These are phyloP conservation scores for Gadus chalcogrammus DNA, from an alignment of 2,113 vertebrate species.

Conservation along the genomic window DNA sequence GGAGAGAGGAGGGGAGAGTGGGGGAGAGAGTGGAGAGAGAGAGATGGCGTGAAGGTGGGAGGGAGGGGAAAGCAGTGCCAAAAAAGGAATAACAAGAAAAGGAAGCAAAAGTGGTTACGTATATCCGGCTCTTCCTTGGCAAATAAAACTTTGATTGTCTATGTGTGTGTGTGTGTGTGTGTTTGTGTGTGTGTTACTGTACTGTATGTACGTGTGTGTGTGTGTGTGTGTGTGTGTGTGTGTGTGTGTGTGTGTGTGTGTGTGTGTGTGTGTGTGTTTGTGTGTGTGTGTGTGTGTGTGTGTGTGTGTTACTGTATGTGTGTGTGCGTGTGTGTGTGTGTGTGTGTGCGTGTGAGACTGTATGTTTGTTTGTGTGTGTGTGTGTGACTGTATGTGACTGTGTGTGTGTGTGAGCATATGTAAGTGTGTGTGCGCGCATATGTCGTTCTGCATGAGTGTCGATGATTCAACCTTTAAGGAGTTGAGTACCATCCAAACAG, in stretches of 20 bases:
- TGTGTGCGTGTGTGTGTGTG: not conserved
- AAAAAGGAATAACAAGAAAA: no score
- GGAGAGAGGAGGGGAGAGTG: no score
- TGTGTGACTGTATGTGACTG: not conserved
- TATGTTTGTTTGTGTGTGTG: not conserved
- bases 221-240: conserved; percentile 8
- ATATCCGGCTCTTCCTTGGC: no score
- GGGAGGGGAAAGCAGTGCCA: no score
- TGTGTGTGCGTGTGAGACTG: conserved; percentile 11
- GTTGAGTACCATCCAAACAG: no score
- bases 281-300: conserved; percentile 32
- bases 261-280: not conserved
- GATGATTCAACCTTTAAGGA: no score
- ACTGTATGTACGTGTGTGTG: not conserved
- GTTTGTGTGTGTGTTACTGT: conserved; percentile 10
- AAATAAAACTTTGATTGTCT: no score
- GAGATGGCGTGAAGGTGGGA: no score
- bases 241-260: not conserved
- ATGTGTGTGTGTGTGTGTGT: conserved; percentile 19
- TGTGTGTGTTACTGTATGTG: conserved; percentile 29
- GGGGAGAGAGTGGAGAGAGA: no score
- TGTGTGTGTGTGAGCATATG: no score
- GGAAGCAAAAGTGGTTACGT: not conserved
- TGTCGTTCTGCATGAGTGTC: no score
- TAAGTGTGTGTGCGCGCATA: no score